Evolutionary conservation across 2,113 vertebrate genomes (phyloP).

Genomic region (Vimba vimba): DNA sequence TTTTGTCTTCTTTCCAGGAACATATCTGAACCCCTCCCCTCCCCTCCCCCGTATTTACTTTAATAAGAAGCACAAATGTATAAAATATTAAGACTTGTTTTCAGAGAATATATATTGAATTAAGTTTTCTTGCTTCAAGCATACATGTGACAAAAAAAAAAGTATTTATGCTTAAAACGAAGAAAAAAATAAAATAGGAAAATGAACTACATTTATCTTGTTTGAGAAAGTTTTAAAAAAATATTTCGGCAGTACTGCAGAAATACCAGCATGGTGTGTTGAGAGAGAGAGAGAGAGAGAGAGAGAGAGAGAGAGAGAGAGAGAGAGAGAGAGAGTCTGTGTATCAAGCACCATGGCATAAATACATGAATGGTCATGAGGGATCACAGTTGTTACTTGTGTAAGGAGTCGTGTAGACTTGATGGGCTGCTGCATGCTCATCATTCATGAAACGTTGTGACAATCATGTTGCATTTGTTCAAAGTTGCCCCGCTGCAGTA

Average conservation of each 20-base stretch:
- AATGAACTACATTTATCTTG: background rate
- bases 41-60: background rate
- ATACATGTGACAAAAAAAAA: background rate
- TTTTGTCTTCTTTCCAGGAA: background rate
- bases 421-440: conserved; percentile 1
- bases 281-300: too few relatives aligned
- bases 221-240: background rate
- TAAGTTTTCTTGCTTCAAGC: background rate
- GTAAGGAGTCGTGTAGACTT: conserved; percentile 1
- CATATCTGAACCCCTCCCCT: background rate
- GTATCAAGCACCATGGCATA: conserved; percentile 27
- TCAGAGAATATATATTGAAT: background rate
- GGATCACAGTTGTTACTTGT: conserved; percentile 34
- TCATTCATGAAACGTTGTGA: conserved; percentile 3
- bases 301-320: background rate
- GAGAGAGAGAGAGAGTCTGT: conserved; percentile 1
- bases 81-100: background rate
- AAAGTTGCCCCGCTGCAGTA: conserved; percentile 30
- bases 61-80: background rate
- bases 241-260: conserved; percentile 27
- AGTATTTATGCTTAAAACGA: background rate
- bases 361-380: conserved; percentile 37
- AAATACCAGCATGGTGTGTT: conserved; percentile 58
- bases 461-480: conserved; percentile 2
- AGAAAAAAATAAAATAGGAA: background rate